Evolutionary conservation across 2,797 vertebrate genomes (phyloP).

Genomic region (Crocodylus rhombifer): DNA sequence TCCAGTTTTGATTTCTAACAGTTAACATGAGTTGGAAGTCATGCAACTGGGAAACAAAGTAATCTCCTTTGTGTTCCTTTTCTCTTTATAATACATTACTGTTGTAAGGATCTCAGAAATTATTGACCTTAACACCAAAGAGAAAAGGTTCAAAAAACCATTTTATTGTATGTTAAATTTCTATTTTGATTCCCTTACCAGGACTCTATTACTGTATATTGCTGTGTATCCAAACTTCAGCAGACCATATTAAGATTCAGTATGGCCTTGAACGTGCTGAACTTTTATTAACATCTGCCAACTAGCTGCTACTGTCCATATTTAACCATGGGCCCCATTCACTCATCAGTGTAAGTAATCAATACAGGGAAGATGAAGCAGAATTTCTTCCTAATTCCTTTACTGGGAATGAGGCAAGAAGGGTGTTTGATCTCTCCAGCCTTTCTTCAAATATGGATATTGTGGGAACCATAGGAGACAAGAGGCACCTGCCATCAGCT

Average conservation of each 20-base stretch:
- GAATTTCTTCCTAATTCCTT: neutral
- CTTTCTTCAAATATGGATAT: neutral
- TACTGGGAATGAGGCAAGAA: neutral
- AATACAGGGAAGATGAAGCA: neutral
- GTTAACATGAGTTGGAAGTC: neutral
- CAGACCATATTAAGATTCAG: neutral
- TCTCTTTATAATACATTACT: neutral
- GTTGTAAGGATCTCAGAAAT: neutral
- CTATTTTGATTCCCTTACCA: neutral
- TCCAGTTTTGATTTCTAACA: conserved; percentile 28
- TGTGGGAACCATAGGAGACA: neutral
- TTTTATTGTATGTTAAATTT: conserved; percentile 26
- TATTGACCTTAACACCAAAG: conserved; percentile 34
- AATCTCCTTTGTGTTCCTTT: neutral
- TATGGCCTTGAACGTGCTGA: neutral
- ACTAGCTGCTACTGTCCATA: neutral
- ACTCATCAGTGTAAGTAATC: neutral
- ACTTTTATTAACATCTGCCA: neutral
- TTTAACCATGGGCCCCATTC: neutral
- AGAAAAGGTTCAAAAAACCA: neutral
- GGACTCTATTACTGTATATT: neutral
- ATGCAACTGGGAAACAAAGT: neutral
- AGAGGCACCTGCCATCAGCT: neutral
- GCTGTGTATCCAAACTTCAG: conserved; percentile 29
- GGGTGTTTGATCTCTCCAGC: neutral